Percentiles rank a stretch among this genome's conserved stretches.
These are phyloP conservation scores for Chlorocebus sabaeus DNA, from an alignment of 2,113 vertebrate species.

Conservation along the genomic window DNA sequence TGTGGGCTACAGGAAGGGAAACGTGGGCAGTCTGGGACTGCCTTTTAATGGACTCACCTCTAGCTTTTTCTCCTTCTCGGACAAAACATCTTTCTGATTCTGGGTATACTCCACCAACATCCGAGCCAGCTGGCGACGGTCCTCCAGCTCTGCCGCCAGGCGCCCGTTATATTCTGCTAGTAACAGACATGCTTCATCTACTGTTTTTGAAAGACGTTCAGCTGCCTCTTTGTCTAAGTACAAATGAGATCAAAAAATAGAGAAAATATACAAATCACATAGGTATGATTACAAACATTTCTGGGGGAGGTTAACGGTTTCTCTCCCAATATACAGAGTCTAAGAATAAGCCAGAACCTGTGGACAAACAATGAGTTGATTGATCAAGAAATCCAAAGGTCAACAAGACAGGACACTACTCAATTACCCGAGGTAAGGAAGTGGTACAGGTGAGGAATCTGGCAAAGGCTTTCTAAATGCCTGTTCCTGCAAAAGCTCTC, in stretches of 20 bases:
- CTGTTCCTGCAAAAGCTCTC: conserved; percentile 10
- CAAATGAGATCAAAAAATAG: conserved; percentile 45
- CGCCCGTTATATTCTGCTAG: conserved; percentile 98
- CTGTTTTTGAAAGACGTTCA: conserved; percentile 96
- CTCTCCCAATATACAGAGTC: neutral
- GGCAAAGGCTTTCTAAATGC: neutral
- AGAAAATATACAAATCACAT: conserved; percentile 67
- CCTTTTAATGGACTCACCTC: conserved; percentile 85
- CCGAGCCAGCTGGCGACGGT: conserved; percentile 95
- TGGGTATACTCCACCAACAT: conserved; percentile 97
- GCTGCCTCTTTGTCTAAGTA: conserved; percentile 95
- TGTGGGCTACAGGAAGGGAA: neutral
- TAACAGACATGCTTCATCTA: conserved; percentile 97
- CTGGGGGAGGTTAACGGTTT: neutral
- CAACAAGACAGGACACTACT: neutral
- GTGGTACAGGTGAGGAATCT: neutral
- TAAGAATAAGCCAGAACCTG: conserved; percentile 29
- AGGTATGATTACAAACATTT: conserved; percentile 50
- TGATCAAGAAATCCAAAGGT: conserved; percentile 34
- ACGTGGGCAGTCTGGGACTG: neutral
- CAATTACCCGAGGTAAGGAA: conserved; percentile 21
- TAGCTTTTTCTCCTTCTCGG: conserved; percentile 96
- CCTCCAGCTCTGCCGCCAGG: conserved; percentile 96
- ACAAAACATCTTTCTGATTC: conserved; percentile 95
- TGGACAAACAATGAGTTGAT: neutral